Percentiles rank a stretch among this genome's conserved stretches.
phyloP scores from a whole-genome alignment of 2,797 vertebrate genomes.

The Typhlichthys subterraneus region DNA sequence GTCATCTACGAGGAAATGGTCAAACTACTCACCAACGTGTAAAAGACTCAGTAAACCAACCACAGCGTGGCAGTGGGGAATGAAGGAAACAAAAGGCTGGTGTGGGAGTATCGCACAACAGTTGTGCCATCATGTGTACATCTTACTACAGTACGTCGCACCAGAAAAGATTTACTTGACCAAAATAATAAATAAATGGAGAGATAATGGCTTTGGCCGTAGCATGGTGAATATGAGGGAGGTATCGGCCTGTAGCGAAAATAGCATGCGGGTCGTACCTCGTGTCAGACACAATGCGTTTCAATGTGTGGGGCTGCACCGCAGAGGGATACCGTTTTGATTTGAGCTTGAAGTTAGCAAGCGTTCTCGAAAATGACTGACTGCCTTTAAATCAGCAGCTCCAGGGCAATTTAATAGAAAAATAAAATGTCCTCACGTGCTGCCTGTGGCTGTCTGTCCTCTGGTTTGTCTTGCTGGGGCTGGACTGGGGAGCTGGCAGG shows the following conservation, averaged over 20 bases:
- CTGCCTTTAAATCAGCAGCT: no score
- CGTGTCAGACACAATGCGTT: no score
- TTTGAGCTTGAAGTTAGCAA: no score
- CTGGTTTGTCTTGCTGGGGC: conserved; percentile 86
- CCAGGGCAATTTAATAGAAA: no score
- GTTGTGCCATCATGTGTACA: conserved; percentile 34
- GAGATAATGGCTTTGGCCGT: neutral
- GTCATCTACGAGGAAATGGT: conserved; percentile 82
- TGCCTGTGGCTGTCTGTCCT: conserved; percentile 84
- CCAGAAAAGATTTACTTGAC: conserved; percentile 21
- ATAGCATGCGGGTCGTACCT: neutral
- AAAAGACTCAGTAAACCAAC: conserved; percentile 73
- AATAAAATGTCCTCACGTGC: conserved; percentile 74
- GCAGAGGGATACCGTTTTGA: no score
- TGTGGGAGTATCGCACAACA: conserved; percentile 48
- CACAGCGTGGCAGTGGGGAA: neutral
- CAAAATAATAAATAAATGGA: neutral
- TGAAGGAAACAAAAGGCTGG: no score
- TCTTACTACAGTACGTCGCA: conserved; percentile 19
- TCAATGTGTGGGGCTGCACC: no score
- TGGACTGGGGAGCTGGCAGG: conserved; percentile 92
- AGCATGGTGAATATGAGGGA: neutral
- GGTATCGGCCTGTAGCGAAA: neutral
- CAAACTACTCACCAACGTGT: conserved; percentile 76
- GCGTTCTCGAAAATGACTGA: no score